These are phyloP conservation scores for Echinops telfairi DNA, from an alignment of 2,113 vertebrate genomes.

Conservation along the genomic window DNA sequence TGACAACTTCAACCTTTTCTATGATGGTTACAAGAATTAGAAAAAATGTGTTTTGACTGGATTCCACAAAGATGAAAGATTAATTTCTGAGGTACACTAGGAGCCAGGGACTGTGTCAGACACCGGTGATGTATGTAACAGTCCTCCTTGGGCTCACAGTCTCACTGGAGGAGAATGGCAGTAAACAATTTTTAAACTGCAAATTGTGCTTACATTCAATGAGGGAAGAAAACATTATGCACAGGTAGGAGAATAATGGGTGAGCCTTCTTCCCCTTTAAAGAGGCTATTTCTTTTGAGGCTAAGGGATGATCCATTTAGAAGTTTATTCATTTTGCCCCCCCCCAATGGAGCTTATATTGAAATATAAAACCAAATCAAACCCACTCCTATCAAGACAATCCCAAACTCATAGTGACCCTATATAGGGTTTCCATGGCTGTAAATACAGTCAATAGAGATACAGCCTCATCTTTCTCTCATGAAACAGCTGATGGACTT, in stretches of 20 bases:
- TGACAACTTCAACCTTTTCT: too few species aligned
- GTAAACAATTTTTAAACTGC: not conserved
- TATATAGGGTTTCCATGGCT: too few species aligned
- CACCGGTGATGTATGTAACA: not conserved
- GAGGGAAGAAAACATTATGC: not conserved
- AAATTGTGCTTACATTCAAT: not conserved
- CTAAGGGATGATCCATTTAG: conserved; percentile 32
- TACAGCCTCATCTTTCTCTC: too few species aligned
- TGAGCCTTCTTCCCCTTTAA: not conserved
- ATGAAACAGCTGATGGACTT: too few species aligned
- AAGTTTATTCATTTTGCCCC: not conserved
- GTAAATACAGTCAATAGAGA: too few species aligned
- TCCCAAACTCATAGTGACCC: too few species aligned
- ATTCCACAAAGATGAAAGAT: not conserved
- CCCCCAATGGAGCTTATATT: not conserved
- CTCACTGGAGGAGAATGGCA: not conserved
- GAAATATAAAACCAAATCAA: too few species aligned
- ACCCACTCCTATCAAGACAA: too few species aligned
- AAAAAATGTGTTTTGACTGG: not conserved
- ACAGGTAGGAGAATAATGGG: not conserved
- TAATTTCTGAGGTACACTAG: not conserved
- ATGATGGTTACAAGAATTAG: not conserved
- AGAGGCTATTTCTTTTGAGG: not conserved
- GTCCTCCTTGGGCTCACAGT: conserved; percentile 31
- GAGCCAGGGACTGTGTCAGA: not conserved